phyloP scores from a whole-genome alignment of 2,888 invertebrate species.

The Rhingia campestris region DNA sequence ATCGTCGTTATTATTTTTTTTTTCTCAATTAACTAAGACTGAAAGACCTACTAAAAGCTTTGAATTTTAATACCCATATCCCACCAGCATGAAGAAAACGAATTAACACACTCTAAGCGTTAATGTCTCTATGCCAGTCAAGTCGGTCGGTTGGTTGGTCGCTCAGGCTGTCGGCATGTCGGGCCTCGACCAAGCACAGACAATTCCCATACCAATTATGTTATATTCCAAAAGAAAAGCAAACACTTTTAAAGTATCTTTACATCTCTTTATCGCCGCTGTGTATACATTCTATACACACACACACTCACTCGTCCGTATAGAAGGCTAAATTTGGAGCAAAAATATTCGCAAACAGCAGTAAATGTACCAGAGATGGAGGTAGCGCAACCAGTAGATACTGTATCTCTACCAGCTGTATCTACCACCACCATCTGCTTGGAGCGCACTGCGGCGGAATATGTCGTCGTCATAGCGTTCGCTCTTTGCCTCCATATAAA shows the following conservation, averaged over 20 bases:
- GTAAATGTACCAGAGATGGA: slow-evolving; percentile 14
- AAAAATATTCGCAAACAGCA: slow-evolving; percentile 38
- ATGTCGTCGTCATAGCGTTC: slow-evolving; percentile 28
- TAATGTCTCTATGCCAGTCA: slow-evolving; percentile 38
- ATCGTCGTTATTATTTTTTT: slow-evolving; percentile 7
- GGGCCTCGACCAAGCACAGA: slow-evolving; percentile 39
- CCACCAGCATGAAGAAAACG: slow-evolving; percentile 1
- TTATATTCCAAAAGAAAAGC: slow-evolving; percentile 44
- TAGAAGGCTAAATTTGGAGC: slow-evolving; percentile 68
- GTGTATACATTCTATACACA: slow-evolving; percentile 6
- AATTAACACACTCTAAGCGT: slow-evolving; percentile 43
- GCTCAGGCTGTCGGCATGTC: background rate
- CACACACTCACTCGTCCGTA: slow-evolving; percentile 5
- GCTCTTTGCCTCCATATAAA: slow-evolving; percentile 56
- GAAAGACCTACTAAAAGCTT: slow-evolving; percentile 54
- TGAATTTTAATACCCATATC: slow-evolving; percentile 36
- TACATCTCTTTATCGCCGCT: slow-evolving; percentile 43
- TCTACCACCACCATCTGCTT: slow-evolving; percentile 54
- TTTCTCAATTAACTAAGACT: slow-evolving; percentile 30
- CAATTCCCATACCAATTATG: slow-evolving; percentile 71
- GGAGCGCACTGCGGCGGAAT: slow-evolving; percentile 60
- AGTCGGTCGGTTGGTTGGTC: background rate
- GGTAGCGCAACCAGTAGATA: slow-evolving; percentile 54
- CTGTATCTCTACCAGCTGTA: slow-evolving; percentile 27
- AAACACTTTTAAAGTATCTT: slow-evolving; percentile 52